Evolutionary conservation across 2,113 vertebrate genomes (phyloP).

Genomic region (Campylomormyrus tamandua): DNA sequence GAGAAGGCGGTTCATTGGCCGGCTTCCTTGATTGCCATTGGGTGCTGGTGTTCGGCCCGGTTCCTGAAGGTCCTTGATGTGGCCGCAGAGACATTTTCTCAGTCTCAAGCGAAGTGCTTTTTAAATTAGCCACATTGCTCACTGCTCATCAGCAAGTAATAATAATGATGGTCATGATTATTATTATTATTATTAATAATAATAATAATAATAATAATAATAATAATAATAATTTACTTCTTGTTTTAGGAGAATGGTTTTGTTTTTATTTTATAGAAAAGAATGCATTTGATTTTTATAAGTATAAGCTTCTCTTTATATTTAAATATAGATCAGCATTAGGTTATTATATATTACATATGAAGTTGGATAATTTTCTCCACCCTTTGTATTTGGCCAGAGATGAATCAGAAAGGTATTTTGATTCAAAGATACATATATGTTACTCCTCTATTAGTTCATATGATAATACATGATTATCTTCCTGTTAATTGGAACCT

Average conservation of each 20-base stretch:
- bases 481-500: not conserved
- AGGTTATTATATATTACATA: not conserved
- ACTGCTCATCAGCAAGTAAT: not conserved
- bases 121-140: not conserved
- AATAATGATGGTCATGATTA: not conserved
- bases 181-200: not conserved
- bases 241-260: not conserved
- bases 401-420: not conserved
- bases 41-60: not conserved
- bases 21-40: not conserved
- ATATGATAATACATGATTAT: not conserved
- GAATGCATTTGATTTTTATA: not conserved
- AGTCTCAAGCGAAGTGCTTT: not conserved
- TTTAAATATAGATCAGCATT: not conserved
- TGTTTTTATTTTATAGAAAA: not conserved
- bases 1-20: not conserved
- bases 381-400: not conserved
- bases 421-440: not conserved
- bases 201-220: not conserved
- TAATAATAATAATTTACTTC: not conserved
- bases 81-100: not conserved
- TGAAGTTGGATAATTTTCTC: not conserved
- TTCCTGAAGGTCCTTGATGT: not conserved
- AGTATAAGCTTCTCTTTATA: not conserved
- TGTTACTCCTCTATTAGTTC: not conserved